Percentiles rank a stretch among this genome's conserved stretches.
Evolutionary conservation across 2,888 invertebrate genomes (phyloP).

Genomic region (Phania funesta): DNA sequence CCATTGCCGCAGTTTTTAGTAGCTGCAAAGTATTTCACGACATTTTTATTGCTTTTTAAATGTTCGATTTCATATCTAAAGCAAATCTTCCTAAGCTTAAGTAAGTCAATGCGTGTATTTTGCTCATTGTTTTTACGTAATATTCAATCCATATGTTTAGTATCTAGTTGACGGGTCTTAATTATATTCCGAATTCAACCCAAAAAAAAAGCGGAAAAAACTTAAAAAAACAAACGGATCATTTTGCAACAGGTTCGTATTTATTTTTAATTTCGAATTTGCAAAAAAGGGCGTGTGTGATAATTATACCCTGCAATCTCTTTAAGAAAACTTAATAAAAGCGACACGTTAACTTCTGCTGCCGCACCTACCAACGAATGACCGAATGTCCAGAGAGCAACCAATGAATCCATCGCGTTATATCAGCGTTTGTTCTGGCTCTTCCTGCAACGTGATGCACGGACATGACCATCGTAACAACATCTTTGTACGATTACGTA

Average conservation of each 20-base stretch:
- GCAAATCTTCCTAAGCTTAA: conserved; percentile 18
- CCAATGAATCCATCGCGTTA: conserved; percentile 24
- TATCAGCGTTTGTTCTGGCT: conserved; percentile 15
- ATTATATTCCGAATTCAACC: conserved; percentile 49
- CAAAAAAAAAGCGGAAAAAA: background rate
- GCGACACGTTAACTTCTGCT: conserved; percentile 59
- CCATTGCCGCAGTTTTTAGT: conserved; percentile 16
- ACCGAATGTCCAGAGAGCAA: background rate
- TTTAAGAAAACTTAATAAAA: conserved; percentile 27
- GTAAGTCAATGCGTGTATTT: conserved; percentile 55
- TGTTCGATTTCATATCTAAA: conserved; percentile 54
- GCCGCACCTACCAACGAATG: conserved; percentile 37
- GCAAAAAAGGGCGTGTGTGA: conserved; percentile 76
- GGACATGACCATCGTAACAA: conserved; percentile 48
- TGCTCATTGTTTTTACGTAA: conserved; percentile 38
- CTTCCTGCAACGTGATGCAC: conserved; percentile 28
- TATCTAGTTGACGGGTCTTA: conserved; percentile 17
- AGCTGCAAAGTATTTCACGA: conserved; percentile 61
- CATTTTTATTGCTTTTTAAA: conserved; percentile 51
- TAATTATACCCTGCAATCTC: conserved; percentile 72
- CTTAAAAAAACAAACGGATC: conserved; percentile 3
- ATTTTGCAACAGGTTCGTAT: conserved; percentile 53
- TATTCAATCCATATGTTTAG: conserved; percentile 3
- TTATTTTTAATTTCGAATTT: conserved; percentile 67
- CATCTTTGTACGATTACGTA: conserved; percentile 53